Percentiles rank a stretch among this genome's conserved stretches.
phyloP scores from a whole-genome alignment of 2,113 vertebrate species.

The Bufo bufo region DNA sequence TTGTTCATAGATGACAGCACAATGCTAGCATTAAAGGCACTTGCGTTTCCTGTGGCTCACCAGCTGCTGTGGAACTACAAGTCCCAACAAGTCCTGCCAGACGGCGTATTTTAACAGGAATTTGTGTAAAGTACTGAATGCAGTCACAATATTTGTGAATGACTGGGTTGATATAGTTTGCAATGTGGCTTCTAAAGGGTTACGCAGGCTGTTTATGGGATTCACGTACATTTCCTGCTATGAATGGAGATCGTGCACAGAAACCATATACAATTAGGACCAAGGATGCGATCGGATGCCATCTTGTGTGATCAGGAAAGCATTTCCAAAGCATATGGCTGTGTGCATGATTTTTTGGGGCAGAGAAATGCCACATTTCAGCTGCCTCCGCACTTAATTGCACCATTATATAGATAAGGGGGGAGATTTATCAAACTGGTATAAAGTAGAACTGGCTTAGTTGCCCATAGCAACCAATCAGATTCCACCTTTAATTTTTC shows the following conservation, averaged over 20 bases:
- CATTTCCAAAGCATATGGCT: neutral
- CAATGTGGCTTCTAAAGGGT: too few relatives aligned
- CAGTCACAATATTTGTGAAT: neutral
- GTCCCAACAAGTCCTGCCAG: neutral
- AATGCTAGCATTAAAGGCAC: neutral
- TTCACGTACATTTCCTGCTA: neutral
- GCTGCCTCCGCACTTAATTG: too few relatives aligned
- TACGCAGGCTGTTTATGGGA: neutral
- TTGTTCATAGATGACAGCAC: constrained; percentile 23
- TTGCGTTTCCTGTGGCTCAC: neutral
- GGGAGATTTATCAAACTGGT: too few relatives aligned
- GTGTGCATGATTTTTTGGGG: neutral
- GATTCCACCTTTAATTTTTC: too few relatives aligned
- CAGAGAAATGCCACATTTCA: too few relatives aligned
- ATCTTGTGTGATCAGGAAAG: neutral
- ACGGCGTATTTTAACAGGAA: neutral
- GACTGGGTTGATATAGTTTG: too few relatives aligned
- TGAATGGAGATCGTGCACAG: neutral
- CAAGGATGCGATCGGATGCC: neutral
- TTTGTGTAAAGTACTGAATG: neutral
- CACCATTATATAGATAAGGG: too few relatives aligned
- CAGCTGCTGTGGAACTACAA: constrained; percentile 12
- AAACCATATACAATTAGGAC: neutral
- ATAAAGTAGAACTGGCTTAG: too few relatives aligned
- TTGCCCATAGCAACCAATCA: too few relatives aligned